Evolutionary conservation across 1,140 invertebrate genomes (phyloP), one percentile per base, ranked within the genome.

Genomic region (Augochlora pura): DNA sequence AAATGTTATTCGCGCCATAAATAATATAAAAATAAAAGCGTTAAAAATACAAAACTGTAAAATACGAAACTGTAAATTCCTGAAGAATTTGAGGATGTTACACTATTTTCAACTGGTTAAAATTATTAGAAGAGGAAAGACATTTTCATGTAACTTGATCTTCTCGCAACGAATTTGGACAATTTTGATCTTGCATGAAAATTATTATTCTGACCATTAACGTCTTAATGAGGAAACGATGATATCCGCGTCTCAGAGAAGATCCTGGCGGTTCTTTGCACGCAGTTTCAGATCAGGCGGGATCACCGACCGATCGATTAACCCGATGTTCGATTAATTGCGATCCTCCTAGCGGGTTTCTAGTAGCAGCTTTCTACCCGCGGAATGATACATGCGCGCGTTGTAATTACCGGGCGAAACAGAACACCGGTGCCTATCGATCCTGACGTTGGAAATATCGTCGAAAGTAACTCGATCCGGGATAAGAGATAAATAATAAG

Each of bases 401-500:
- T 73, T 64, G 66, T 73, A 80, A 87, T 84, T 84, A 82, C 77
- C 60, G 38, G 63, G 38, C 39, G 84, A 80, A 87, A 87, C 73
- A 70, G 75, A 82, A 86, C 84, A 77, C 82, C 66, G 18, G 54
- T 57, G 60, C 39, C 64, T 65, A 86, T 87, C 76, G 82, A 84
- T 84, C 76, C 75, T 70, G 60, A 77, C 79, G 77, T 82, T 77
- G 64, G 72, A 84, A 70, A 84, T 82, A 86, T 86, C 85, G 84
- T 86, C 67, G 71, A 81, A 74, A 81, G 85, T 86, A 87, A 87
- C 75, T 62, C 76, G 85, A 87, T 81, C 81, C 76, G 78, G 52
- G 46, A 38, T 49, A 65, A 54, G 74, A 76, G 81, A 87, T 83
- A 86, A 86, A 86, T 86, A 86, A 86, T 75, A 77, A 86, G 66